phyloP scores from a whole-genome alignment of 1,140 invertebrate genomes.

The Saxidomus purpurata region DNA sequence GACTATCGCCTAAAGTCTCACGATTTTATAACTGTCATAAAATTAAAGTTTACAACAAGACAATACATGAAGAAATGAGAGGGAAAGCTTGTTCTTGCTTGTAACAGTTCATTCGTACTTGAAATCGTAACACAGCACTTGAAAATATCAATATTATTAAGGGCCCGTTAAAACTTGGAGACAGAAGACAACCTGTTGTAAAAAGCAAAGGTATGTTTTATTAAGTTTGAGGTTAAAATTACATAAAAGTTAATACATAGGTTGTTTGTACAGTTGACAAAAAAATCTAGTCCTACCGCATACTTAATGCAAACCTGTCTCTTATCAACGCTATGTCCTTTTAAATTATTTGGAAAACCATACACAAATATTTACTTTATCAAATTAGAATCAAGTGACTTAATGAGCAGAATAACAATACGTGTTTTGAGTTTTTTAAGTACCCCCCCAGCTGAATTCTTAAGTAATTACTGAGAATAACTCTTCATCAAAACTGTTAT shows the following conservation, averaged over 20 bases:
- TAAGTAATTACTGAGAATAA: too few relatives aligned
- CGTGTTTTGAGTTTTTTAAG: neutral
- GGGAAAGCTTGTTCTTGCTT: neutral
- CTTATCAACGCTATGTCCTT: neutral
- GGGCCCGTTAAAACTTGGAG: neutral
- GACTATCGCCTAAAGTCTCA: neutral
- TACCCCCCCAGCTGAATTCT: too few relatives aligned
- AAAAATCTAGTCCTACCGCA: neutral
- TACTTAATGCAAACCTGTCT: neutral
- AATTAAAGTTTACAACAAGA: neutral
- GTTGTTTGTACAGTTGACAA: neutral
- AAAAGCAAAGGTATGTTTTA: neutral
- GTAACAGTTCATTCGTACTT: neutral
- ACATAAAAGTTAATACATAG: neutral
- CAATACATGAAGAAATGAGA: slow-evolving; percentile 5
- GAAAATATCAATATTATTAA: neutral
- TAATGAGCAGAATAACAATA: neutral
- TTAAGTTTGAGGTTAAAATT: neutral
- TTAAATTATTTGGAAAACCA: neutral
- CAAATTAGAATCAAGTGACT: slow-evolving; percentile 24
- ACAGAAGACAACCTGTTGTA: neutral
- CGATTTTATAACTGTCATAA: slow-evolving; percentile 11
- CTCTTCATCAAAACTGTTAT: too few relatives aligned
- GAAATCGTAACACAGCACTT: neutral
- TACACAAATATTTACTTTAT: slow-evolving; percentile 23